Percentiles rank a stretch among this genome's conserved stretches.
Conservation (phyloP, 2,888 invertebrate species). For the Spilarctia lutea region DNA sequence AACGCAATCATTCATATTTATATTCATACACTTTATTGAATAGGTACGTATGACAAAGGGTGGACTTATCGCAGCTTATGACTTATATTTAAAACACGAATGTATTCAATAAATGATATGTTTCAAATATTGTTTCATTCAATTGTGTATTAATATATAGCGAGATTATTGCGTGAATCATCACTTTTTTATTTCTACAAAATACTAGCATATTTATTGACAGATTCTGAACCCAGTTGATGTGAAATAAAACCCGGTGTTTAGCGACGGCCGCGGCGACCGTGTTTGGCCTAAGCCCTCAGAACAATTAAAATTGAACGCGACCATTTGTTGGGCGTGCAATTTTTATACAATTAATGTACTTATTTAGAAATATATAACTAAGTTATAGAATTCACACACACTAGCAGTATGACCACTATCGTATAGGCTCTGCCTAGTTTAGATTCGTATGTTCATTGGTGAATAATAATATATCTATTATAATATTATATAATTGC, state of each 20-base stretch:
- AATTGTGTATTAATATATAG: neutral
- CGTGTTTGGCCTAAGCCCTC: too few species aligned
- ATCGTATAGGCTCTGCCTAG: neutral
- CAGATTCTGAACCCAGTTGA: too few species aligned
- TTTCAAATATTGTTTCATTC: constrained; percentile 2
- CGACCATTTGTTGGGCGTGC: neutral
- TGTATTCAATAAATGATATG: constrained; percentile 3
- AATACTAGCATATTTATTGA: too few species aligned
- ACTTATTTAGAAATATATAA: neutral
- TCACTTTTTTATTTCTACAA: neutral
- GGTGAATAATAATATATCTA: neutral
- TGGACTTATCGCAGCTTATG: neutral
- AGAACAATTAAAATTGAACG: too few species aligned
- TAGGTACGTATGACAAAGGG: neutral
- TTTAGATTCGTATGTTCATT: too few species aligned
- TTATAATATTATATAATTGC: neutral
- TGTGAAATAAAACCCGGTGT: too few species aligned
- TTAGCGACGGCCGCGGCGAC: too few species aligned
- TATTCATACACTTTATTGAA: too few species aligned
- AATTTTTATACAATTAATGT: neutral
- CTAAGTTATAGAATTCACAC: too few species aligned
- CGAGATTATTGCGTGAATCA: neutral
- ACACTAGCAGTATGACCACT: too few species aligned
- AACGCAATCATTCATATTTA: too few species aligned
- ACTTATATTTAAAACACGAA: neutral